phyloP scores from a whole-genome alignment of 2,888 invertebrate genomes.

The Lithophane semibrunnea region DNA sequence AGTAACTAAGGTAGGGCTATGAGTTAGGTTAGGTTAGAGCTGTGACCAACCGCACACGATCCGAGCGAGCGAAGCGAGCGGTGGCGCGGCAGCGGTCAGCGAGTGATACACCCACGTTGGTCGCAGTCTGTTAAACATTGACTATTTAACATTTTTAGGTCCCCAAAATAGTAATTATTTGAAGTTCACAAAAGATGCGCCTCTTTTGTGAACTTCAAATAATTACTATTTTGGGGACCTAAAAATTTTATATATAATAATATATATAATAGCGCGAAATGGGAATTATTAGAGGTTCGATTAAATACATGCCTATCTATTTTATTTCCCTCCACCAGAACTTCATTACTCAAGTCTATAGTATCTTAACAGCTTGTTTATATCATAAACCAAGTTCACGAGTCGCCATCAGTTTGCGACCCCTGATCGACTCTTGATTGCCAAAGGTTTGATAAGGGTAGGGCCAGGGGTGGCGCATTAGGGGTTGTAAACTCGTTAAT shows the following conservation, averaged over 20 bases:
- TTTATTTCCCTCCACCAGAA: not conserved
- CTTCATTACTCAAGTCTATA: slow-evolving; percentile 8
- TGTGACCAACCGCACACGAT: not conserved
- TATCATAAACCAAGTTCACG: slow-evolving; percentile 39
- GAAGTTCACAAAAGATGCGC: not conserved
- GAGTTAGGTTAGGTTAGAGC: not conserved
- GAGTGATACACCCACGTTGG: not conserved
- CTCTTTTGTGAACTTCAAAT: too few relatives aligned
- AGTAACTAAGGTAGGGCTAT: not conserved
- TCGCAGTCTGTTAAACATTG: too few relatives aligned
- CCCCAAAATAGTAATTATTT: not conserved
- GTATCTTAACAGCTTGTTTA: slow-evolving; percentile 10
- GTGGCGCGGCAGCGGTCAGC: not conserved
- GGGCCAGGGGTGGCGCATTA: slow-evolving; percentile 36
- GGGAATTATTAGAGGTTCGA: not conserved
- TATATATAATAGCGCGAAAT: too few relatives aligned
- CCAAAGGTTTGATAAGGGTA: slow-evolving; percentile 50
- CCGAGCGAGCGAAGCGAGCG: not conserved
- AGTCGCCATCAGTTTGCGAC: slow-evolving; percentile 41
- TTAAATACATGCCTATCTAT: not conserved
- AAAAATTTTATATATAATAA: too few relatives aligned
- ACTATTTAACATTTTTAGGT: not conserved
- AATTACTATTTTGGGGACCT: too few relatives aligned
- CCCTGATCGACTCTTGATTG: slow-evolving; percentile 60
- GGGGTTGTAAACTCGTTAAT: slow-evolving; percentile 55